Evolutionary conservation across 2,113 vertebrate species (phyloP).

Genomic region (Percina caprodes): DNA sequence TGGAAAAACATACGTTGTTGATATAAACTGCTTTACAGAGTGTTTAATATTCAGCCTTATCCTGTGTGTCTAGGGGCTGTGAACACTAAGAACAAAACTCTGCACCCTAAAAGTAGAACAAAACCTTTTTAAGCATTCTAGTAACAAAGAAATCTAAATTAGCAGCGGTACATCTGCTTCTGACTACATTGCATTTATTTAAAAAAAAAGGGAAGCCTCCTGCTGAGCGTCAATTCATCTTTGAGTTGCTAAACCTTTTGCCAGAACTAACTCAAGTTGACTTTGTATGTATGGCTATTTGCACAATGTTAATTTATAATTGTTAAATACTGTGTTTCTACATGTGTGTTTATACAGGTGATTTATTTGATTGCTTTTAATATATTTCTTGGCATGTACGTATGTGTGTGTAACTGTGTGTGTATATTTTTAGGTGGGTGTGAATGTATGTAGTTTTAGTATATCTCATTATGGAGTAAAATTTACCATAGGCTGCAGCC

Average conservation of each 20-base stretch:
- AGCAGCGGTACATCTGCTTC: constrained; percentile 39
- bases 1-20: too few relatives aligned
- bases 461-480: constrained; percentile 44
- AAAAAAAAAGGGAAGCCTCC: constrained; percentile 6
- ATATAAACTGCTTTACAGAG: background rate
- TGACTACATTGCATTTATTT: constrained; percentile 25
- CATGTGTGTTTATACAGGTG: constrained; percentile 47
- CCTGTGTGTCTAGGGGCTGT: constrained; percentile 11
- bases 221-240: constrained; percentile 19
- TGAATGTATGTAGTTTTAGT: constrained; percentile 44
- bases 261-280: constrained; percentile 52
- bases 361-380: constrained; percentile 63
- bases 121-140: constrained; percentile 25
- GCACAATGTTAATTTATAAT: constrained; percentile 79
- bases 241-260: constrained; percentile 38
- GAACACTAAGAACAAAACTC: constrained; percentile 56
- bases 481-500: constrained; percentile 10
- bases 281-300: constrained; percentile 70
- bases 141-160: constrained; percentile 21
- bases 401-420: constrained; percentile 5
- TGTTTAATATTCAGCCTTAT: constrained; percentile 25
- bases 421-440: constrained; percentile 26
- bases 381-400: constrained; percentile 39
- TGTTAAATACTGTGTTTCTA: constrained; percentile 55
- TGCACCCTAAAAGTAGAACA: constrained; percentile 42